Base-by-base conservation (phyloP, 2,113 vertebrate species). In the Argyrosomus japonicus region DNA sequence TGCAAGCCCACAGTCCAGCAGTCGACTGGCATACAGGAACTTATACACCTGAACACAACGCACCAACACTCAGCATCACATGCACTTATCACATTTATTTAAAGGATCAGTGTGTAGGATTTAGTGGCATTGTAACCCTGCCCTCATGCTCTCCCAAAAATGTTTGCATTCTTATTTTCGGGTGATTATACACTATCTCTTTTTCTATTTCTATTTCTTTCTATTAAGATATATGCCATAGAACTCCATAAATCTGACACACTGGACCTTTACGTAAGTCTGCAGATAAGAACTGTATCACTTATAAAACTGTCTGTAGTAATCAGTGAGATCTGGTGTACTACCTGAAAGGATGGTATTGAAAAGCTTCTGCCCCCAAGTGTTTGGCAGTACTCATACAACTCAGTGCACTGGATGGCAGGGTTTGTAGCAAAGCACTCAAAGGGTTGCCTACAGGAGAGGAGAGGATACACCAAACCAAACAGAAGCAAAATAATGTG, bases 261-360 rank as follows among this genome's bases (percentile, higher is more conserved):
- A 40, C 7, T 40, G 36, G 36, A 40, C 36, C 36, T 13, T 54
- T 21, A 1, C 43, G n/a, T 29, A 50, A 4, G 9, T 17, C 36
- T 32, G 18, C 21, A 45, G 56, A 36, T 17, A 5, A 64, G 2
- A 77, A 8, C 4, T 27, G 3, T 9, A 45, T 2, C 7, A 9
- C 50, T 32, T 12, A 8, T 19, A 13, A 47, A 62, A 29, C 2
- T 23, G 23, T 23, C 0, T 21, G 40, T 18, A n/a, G 27, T 45
- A 45, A 10, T 5, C 29, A 60, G 21, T n/a, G 64, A 47, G 21
- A 21, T 47, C 4, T 27, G 6, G 15, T 27, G 13, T 32, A 45
- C 0, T 95, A 98, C 97, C 97, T 98, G 97, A 89, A 98, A 98
- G 15, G 96, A 93, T 9, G 96, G 94, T 50, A 97, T 89, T 86